phyloP scores from a whole-genome alignment of 2,888 invertebrate species.

The Linyphia triangularis region DNA sequence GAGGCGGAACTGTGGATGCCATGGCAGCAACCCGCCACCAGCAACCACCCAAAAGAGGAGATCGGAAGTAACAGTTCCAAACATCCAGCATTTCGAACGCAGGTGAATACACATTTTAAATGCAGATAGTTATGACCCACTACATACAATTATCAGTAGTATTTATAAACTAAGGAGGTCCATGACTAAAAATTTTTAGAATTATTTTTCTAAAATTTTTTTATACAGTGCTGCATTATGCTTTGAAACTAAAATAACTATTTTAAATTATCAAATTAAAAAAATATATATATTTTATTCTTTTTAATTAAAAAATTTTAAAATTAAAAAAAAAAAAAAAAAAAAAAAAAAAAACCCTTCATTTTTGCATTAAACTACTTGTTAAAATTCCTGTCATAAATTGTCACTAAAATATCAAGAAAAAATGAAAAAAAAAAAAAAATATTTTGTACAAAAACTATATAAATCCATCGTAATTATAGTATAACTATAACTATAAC shows the following conservation, averaged over 20 bases:
- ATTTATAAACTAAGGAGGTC: too few species aligned
- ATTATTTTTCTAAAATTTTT: too few species aligned
- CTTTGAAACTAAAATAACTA: too few species aligned
- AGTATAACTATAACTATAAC: not conserved
- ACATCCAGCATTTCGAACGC: conserved; percentile 45
- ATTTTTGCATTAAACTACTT: not conserved
- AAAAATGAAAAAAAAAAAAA: not conserved
- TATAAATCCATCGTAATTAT: not conserved
- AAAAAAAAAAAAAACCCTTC: too few species aligned
- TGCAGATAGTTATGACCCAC: too few species aligned
- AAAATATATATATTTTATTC: too few species aligned
- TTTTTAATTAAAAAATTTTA: not conserved
- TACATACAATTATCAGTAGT: not conserved
- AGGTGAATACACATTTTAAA: not conserved
- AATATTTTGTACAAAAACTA: not conserved
- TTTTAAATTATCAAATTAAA: too few species aligned
- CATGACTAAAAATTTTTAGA: too few species aligned
- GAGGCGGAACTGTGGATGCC: conserved; percentile 65
- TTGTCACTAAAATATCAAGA: not conserved
- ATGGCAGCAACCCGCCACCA: conserved; percentile 54
- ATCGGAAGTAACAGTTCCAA: not conserved
- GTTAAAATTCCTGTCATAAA: too few species aligned
- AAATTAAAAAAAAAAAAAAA: not conserved
- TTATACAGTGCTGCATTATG: too few species aligned
- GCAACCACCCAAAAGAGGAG: conserved; percentile 51